Evolutionary conservation across 2,888 invertebrate species (phyloP), one percentile per base, ranked within the genome.

Genomic region (Mimas tiliae): DNA sequence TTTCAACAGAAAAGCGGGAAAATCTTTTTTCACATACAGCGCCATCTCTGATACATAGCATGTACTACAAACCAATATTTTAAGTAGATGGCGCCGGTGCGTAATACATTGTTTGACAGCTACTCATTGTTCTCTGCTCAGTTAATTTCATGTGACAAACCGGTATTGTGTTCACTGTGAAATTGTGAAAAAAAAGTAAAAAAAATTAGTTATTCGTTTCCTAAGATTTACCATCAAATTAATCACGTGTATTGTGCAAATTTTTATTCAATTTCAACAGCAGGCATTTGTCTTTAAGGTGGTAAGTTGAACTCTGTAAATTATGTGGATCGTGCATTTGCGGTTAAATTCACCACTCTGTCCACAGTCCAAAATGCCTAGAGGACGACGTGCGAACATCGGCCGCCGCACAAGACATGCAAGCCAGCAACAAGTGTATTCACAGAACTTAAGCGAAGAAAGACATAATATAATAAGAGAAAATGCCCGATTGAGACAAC

Each of bases 341-440:
- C 70, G 71, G 70, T 71, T 73, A 71, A 71, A 70, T 71, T 72
- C 45, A 45, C 45, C 72, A 72, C 66, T 71, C 70, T 75, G 72
- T 72, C 73, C 71, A 71, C 72, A 73, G 71, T 69, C 72, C 72
- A 75, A 74, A 75, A 73, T 72, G 71, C 73, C 71, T 71, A 75
- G 73, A 75, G 73, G 72, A 72, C 75, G 74, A 74, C 75, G 75
- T 72, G 70, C 72, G 70, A 74, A 72, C 72, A 74, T 75, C 72
- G 73, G 73, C 74, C 74, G 72, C 72, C 76, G 69, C 69, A 73
- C 72, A 74, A 74, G 74, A 74, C 74, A 74, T 62, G 62, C 62
- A 62, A 62, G 42, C 45, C 62, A 62, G 58, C 58, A 58, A 58
- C 58, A 58, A 45, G 64, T 58, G 58, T 74, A 72, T 74, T 74